Evolutionary conservation across 2,113 vertebrate species (phyloP).

Genomic region (Ginglymostoma cirratum): DNA sequence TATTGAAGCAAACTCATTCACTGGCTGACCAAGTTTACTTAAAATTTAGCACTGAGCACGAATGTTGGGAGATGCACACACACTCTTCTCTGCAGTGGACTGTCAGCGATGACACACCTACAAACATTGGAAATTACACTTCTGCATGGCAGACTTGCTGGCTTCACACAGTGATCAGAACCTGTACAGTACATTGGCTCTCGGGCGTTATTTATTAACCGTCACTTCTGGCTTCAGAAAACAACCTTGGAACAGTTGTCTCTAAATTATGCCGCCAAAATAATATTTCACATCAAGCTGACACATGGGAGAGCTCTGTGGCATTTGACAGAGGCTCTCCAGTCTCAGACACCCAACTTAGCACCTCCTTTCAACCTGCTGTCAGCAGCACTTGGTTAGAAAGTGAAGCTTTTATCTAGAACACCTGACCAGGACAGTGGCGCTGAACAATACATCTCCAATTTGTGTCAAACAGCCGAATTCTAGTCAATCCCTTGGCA

Average conservation of each 20-base stretch:
- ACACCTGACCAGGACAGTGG: background rate
- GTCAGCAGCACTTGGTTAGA: slow-evolving; percentile 48
- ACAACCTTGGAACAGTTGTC: slow-evolving; percentile 18
- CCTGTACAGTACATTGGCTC: background rate
- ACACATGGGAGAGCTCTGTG: slow-evolving; percentile 56
- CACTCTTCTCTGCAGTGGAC: background rate
- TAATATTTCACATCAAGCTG: slow-evolving; percentile 57
- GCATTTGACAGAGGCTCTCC: slow-evolving; percentile 61
- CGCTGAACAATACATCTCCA: background rate
- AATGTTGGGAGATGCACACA: background rate
- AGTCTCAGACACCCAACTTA: slow-evolving; percentile 53
- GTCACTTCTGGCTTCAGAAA: slow-evolving; percentile 43
- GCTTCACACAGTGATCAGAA: slow-evolving; percentile 34
- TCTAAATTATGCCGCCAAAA: slow-evolving; percentile 51
- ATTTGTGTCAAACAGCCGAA: background rate
- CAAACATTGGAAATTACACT: slow-evolving; percentile 36
- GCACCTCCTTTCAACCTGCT: slow-evolving; percentile 56
- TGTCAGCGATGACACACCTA: background rate
- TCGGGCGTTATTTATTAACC: slow-evolving; percentile 36
- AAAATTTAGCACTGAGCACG: slow-evolving; percentile 4
- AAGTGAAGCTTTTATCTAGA: slow-evolving; percentile 46
- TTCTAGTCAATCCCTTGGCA: background rate
- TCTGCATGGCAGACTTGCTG: background rate
- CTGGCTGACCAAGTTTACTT: background rate
- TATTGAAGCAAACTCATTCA: slow-evolving; percentile 6